phyloP scores from a whole-genome alignment of 2,113 vertebrate genomes.

The Apeltes quadracus region DNA sequence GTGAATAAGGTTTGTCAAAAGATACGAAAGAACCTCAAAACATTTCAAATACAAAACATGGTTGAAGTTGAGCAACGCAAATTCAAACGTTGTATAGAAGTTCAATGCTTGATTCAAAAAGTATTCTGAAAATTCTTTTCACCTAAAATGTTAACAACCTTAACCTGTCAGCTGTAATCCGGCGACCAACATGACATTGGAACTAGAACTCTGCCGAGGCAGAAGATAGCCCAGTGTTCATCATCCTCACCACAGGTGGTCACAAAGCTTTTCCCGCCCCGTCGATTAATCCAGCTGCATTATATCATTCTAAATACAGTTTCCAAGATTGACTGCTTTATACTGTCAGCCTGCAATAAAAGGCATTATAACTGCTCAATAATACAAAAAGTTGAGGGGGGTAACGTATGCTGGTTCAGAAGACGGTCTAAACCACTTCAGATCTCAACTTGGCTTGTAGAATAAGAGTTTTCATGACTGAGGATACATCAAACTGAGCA shows the following conservation, averaged over 20 bases:
- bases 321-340: not conserved
- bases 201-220: conserved; percentile 17
- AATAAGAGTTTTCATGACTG: conserved; percentile 24
- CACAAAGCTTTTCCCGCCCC: conserved; percentile 45
- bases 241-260: not conserved
- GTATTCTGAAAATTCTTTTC: not conserved
- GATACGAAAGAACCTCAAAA: not conserved
- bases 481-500: conserved; percentile 21
- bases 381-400: conserved; percentile 23
- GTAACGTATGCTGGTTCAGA: conserved; percentile 24
- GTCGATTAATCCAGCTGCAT: conserved; percentile 22
- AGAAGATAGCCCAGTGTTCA: conserved; percentile 12
- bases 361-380: conserved; percentile 19
- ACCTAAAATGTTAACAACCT: not conserved
- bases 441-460: not conserved
- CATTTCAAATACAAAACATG: not conserved
- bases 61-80: not conserved
- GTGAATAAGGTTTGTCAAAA: not conserved
- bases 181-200: conserved; percentile 1
- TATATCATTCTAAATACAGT: not conserved
- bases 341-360: conserved; percentile 75
- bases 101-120: not conserved
- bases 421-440: conserved; percentile 20
- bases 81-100: not conserved
- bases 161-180: not conserved